Percentiles rank a stretch among this genome's conserved stretches.
phyloP scores from a whole-genome alignment of 2,797 vertebrate genomes.

The Oreochromis mossambicus region DNA sequence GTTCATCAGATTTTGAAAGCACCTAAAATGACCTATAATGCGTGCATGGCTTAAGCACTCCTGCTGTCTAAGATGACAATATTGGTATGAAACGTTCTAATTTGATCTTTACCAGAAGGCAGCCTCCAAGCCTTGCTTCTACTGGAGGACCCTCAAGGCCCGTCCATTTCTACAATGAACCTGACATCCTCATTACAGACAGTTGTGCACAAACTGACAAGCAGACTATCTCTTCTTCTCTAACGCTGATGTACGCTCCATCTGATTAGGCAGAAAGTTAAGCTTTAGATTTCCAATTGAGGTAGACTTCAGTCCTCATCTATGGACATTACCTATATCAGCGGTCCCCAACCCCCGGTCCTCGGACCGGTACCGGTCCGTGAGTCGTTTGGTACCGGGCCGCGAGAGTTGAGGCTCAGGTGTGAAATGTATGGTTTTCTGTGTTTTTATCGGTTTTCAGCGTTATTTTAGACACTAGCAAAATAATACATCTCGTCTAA shows the following conservation, averaged over 20 bases:
- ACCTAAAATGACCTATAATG: neutral
- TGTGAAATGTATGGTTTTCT: too few relatives aligned
- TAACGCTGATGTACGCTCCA: neutral
- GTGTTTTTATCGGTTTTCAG: too few relatives aligned
- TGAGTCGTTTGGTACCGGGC: too few relatives aligned
- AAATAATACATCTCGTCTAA: neutral
- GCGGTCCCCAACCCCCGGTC: too few relatives aligned
- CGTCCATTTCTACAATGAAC: conserved; percentile 15
- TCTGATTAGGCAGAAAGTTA: neutral
- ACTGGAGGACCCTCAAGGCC: conserved; percentile 3
- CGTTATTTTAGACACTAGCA: neutral
- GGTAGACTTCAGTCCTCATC: neutral
- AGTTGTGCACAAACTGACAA: conserved; percentile 42
- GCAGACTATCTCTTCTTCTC: neutral
- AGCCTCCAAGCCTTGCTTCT: conserved; percentile 31
- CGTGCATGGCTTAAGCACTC: conserved; percentile 17
- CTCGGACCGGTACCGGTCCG: too few relatives aligned
- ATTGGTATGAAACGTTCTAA: conserved; percentile 52
- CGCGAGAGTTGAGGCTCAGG: too few relatives aligned
- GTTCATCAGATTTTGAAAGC: neutral
- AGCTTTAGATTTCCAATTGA: neutral
- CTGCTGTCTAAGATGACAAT: conserved; percentile 19
- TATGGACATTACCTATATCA: neutral
- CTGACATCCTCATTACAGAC: conserved; percentile 56
- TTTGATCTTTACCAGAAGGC: conserved; percentile 30